Percentiles rank a stretch among this genome's conserved stretches.
Conservation (phyloP, 2,797 vertebrate species). For the Selene dorsalis region DNA sequence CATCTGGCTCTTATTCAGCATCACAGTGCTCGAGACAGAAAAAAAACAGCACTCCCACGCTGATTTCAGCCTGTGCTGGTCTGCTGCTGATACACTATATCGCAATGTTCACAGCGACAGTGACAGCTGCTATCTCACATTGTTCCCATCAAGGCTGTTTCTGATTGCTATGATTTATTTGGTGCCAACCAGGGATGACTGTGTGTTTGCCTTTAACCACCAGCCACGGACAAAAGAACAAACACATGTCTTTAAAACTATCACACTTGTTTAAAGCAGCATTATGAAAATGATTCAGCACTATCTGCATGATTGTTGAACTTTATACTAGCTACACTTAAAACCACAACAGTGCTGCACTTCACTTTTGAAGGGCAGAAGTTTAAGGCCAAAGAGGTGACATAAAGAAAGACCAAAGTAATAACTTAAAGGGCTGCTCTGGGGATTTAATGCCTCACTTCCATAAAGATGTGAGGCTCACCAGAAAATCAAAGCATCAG, state of each 20-base stretch:
- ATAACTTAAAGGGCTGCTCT: not conserved
- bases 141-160: constrained; percentile 31
- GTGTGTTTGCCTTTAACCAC: not conserved
- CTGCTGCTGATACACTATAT: constrained; percentile 17
- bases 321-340: too few relatives aligned
- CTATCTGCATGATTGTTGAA: not conserved
- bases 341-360: not conserved
- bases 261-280: not conserved
- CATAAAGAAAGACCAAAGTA: too few relatives aligned
- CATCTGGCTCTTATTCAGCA: constrained; percentile 60
- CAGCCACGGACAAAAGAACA: not conserved
- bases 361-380: not conserved
- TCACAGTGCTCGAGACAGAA: constrained; percentile 26
- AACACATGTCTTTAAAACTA: constrained; percentile 1
- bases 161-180: constrained; percentile 21
- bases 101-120: constrained; percentile 13
- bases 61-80: constrained; percentile 36
- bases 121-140: constrained; percentile 6
- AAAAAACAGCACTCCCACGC: constrained; percentile 53
- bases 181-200: not conserved
- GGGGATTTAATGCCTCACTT: not conserved
- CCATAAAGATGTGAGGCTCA: not conserved
- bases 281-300: constrained; percentile 24
- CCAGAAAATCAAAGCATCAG: not conserved
- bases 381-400: too few relatives aligned